These are phyloP conservation scores for Gisinianus flammeolus DNA, from an alignment of 2,888 invertebrate genomes.

Conservation along the genomic window DNA sequence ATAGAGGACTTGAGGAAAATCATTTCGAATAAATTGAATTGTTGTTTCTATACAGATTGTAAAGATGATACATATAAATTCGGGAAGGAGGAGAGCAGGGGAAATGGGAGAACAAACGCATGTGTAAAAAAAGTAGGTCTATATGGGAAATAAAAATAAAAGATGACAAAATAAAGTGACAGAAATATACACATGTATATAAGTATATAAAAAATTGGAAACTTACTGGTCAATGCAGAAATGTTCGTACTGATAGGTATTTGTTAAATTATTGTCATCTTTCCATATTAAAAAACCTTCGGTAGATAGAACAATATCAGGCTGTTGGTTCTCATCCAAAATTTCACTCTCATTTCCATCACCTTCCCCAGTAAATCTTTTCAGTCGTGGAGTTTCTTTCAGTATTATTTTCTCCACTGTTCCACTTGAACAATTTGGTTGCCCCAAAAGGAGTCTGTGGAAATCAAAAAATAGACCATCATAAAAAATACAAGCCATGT, in stretches of 20 bases:
- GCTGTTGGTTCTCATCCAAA: conserved; percentile 6
- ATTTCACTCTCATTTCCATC: neutral
- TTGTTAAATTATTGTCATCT: conserved; percentile 52
- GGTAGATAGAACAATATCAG: conserved; percentile 48
- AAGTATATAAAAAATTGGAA: too few relatives aligned
- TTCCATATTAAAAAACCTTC: conserved; percentile 54
- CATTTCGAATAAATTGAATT: too few relatives aligned
- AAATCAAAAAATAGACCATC: too few relatives aligned
- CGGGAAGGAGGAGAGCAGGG: neutral
- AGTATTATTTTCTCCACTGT: conserved; percentile 52
- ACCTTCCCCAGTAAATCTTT: neutral
- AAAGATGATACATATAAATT: neutral
- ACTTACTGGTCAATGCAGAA: conserved; percentile 58
- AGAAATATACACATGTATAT: too few relatives aligned
- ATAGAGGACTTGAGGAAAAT: too few relatives aligned
- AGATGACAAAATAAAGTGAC: too few relatives aligned
- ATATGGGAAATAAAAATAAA: neutral
- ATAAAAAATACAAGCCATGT: too few relatives aligned
- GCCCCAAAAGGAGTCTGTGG: conserved; percentile 48
- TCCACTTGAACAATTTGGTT: conserved; percentile 50
- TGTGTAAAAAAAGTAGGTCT: neutral
- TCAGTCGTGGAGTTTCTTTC: neutral
- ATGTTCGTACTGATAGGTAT: conserved; percentile 50
- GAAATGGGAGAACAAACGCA: neutral
- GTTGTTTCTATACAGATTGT: too few relatives aligned